Conservation (phyloP, 2,113 vertebrate genomes). For the Zosterops hypoxanthus region DNA sequence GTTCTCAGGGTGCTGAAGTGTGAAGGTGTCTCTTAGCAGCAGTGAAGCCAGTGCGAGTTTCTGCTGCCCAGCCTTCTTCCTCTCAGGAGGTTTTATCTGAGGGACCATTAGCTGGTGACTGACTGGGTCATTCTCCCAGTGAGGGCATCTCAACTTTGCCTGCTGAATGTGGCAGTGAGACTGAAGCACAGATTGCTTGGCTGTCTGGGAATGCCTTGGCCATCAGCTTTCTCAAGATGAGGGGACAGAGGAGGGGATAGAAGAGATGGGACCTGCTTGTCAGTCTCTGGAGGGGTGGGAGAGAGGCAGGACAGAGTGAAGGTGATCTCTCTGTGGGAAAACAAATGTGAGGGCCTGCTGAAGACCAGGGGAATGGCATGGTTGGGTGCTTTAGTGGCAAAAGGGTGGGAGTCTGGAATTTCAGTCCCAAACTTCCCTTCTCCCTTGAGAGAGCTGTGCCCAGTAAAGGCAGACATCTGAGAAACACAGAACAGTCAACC, state of each 20-base stretch:
- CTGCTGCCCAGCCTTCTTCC: background rate
- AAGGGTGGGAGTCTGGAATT: background rate
- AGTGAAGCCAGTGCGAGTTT: background rate
- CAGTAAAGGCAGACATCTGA: background rate
- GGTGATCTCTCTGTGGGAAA: fast-evolving
- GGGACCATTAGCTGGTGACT: background rate
- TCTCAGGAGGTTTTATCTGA: background rate
- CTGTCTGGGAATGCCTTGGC: background rate
- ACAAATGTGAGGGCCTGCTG: background rate
- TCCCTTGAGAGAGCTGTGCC: background rate
- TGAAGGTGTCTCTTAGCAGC: background rate
- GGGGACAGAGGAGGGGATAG: background rate
- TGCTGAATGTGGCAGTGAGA: fast-evolving
- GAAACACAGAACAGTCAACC: background rate
- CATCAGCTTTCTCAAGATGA: fast-evolving
- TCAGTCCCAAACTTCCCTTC: background rate
- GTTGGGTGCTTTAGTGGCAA: background rate
- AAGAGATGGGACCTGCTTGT: background rate
- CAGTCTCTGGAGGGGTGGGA: background rate
- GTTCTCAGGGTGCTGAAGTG: background rate
- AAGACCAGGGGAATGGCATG: background rate
- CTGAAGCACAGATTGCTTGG: background rate
- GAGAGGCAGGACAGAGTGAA: background rate
- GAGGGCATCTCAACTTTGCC: background rate
- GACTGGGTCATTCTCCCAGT: background rate